These are phyloP conservation scores for Marronus borbonicus DNA, from an alignment of 2,888 invertebrate species.

Conservation along the genomic window DNA sequence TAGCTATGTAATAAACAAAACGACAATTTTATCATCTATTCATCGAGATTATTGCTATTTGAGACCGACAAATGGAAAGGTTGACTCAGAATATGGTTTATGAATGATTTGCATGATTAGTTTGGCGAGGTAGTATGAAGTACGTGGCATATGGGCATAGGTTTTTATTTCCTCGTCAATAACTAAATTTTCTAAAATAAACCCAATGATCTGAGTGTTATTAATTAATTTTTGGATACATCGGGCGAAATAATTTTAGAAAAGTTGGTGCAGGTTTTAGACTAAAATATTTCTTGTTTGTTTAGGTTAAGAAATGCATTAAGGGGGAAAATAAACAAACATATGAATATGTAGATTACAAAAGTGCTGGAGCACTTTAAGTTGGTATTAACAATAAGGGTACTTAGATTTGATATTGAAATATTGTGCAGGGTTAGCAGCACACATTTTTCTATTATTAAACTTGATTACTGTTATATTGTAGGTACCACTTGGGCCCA, in stretches of 20 bases:
- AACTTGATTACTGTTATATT: neutral
- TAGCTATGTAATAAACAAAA: neutral
- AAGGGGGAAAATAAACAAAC: too few species aligned
- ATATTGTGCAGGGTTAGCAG: too few species aligned
- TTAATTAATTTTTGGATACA: too few species aligned
- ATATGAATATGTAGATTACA: too few species aligned
- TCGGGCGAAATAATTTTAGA: too few species aligned
- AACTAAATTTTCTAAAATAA: neutral
- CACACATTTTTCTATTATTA: too few species aligned
- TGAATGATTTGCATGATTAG: neutral
- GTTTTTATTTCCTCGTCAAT: neutral
- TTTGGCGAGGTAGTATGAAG: neutral
- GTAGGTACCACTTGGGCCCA: constrained; percentile 82
- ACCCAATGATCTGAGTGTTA: neutral
- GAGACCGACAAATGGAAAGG: neutral
- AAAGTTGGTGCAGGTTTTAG: too few species aligned
- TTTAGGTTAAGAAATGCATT: too few species aligned
- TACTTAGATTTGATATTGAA: too few species aligned
- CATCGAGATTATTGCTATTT: neutral
- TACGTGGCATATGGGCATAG: neutral
- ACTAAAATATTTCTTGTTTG: too few species aligned
- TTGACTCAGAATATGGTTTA: neutral
- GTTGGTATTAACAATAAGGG: too few species aligned
- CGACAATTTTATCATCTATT: constrained; percentile 7
- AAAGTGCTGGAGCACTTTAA: too few species aligned